Evolutionary conservation across 2,113 vertebrate genomes (phyloP).

Genomic region (Limanda limanda): DNA sequence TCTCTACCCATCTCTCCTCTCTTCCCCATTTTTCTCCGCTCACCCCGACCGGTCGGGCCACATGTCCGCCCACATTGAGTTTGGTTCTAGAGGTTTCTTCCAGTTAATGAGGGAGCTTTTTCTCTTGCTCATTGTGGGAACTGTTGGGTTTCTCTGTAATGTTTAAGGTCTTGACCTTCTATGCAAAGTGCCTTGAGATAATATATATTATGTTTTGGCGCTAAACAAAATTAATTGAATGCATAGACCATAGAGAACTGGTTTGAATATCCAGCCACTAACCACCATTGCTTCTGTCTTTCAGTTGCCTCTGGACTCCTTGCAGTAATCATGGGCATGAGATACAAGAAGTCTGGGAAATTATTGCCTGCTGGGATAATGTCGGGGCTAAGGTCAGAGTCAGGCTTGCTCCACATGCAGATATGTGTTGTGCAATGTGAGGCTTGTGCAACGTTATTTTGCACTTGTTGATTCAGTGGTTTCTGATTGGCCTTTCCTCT

Average conservation of each 20-base stretch:
- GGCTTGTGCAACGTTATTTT: background rate
- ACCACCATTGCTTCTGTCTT: background rate
- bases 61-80: too few species aligned
- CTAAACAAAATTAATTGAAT: too few species aligned
- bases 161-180: too few species aligned
- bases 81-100: too few species aligned
- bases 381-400: constrained; percentile 88
- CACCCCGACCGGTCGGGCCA: too few species aligned
- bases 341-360: constrained; percentile 93
- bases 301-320: constrained; percentile 88
- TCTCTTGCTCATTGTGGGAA: too few species aligned
- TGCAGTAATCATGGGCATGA: constrained; percentile 90
- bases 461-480: background rate
- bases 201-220: too few species aligned
- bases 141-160: too few species aligned
- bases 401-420: background rate
- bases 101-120: too few species aligned
- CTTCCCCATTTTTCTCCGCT: too few species aligned
- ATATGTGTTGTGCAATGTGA: background rate
- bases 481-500: constrained; percentile 11
- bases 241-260: background rate
- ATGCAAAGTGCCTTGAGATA: too few species aligned
- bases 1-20: too few species aligned
- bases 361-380: constrained; percentile 92
- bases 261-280: background rate